Evolutionary conservation across 1,140 invertebrate genomes (phyloP).

Genomic region (Lepidostoma basale): DNA sequence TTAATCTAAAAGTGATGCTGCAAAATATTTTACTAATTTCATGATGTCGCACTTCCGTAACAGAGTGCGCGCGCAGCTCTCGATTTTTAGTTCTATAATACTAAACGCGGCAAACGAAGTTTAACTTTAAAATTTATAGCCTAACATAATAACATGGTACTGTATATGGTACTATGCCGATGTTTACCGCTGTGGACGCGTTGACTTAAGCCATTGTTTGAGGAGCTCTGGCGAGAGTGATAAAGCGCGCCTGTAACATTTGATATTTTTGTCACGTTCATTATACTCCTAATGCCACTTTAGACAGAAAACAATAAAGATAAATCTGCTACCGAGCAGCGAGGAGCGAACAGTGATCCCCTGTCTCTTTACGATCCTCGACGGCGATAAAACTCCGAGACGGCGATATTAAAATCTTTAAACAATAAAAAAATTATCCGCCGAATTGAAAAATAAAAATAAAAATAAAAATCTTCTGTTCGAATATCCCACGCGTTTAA

Average conservation of each 20-base stretch:
- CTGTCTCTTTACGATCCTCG: conserved; percentile 25
- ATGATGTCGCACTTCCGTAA: too few species aligned
- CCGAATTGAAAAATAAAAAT: conserved; percentile 22
- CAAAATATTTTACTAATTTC: too few species aligned
- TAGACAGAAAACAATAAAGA: conserved; percentile 28
- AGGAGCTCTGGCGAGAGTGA: background rate
- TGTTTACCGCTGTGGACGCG: background rate
- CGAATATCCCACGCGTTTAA: background rate
- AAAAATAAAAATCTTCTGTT: background rate
- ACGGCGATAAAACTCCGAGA: conserved; percentile 22
- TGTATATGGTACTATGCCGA: too few species aligned
- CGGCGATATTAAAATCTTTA: conserved; percentile 24
- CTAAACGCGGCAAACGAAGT: too few species aligned
- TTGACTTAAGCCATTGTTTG: background rate
- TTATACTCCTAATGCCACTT: conserved; percentile 22
- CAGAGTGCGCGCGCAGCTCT: too few species aligned
- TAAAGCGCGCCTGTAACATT: conserved; percentile 4
- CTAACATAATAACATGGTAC: too few species aligned
- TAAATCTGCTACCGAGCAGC: conserved; percentile 27
- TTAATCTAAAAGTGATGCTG: too few species aligned
- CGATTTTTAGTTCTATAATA: too few species aligned
- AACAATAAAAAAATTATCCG: conserved; percentile 24
- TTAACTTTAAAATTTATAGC: too few species aligned
- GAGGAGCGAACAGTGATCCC: conserved; percentile 28
- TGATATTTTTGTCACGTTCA: conserved; percentile 26